phyloP scores from a whole-genome alignment of 2,888 invertebrate genomes.

The Cosmorhoe ocellata region DNA sequence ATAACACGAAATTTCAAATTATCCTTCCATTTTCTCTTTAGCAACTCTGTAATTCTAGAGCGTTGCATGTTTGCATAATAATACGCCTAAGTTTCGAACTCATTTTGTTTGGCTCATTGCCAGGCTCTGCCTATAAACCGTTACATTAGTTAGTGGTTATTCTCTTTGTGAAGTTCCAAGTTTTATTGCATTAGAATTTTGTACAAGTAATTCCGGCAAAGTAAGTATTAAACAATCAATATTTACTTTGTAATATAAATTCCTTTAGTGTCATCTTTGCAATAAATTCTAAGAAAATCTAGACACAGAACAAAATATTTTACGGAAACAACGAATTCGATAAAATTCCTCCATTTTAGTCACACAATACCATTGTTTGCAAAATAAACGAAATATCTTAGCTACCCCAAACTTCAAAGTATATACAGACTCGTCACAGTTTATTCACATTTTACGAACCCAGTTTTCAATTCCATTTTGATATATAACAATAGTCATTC shows the following conservation, averaged over 20 bases:
- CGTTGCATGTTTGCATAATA: conserved; percentile 30
- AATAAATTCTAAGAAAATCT: too few species aligned
- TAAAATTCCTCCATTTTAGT: conserved; percentile 15
- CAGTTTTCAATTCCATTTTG: conserved; percentile 2
- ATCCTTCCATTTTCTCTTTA: conserved; percentile 18
- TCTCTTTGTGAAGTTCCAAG: conserved; percentile 12
- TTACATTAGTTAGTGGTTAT: conserved; percentile 13
- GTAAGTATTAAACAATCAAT: too few species aligned
- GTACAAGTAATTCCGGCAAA: too few species aligned
- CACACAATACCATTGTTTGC: conserved; percentile 15
- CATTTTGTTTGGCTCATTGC: conserved; percentile 30
- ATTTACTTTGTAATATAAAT: too few species aligned
- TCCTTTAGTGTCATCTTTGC: too few species aligned
- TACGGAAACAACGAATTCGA: conserved; percentile 2
- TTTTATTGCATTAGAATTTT: conserved; percentile 11
- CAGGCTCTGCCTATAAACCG: conserved; percentile 22
- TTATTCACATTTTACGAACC: neutral
- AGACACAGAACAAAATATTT: neutral
- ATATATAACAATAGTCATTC: conserved; percentile 16
- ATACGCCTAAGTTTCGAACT: conserved; percentile 22
- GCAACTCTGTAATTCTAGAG: conserved; percentile 22
- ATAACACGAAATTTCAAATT: conserved; percentile 8
- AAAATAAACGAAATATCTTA: neutral
- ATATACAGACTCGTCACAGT: neutral
- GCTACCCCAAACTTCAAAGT: neutral